Evolutionary conservation across 2,113 vertebrate genomes (phyloP).

Genomic region (Rissa tridactyla): DNA sequence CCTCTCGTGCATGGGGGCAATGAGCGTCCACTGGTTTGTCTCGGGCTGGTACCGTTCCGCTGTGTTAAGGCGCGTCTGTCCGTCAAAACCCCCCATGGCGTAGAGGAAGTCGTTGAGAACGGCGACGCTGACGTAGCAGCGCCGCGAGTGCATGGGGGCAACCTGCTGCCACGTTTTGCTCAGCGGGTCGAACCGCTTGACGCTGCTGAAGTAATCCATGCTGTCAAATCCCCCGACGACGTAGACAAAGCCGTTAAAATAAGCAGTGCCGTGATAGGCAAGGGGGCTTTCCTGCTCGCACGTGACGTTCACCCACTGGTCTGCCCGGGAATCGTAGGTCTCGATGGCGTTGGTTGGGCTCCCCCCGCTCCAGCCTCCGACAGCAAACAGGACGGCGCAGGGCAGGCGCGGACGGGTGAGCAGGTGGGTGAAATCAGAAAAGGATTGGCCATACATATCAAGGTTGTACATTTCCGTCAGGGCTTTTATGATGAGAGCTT

Average conservation of each 20-base stretch:
- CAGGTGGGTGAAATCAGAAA: slow-evolving; percentile 45
- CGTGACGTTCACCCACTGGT: slow-evolving; percentile 79
- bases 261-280: slow-evolving; percentile 77
- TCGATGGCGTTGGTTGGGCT: slow-evolving; percentile 79
- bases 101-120: slow-evolving; percentile 73
- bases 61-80: slow-evolving; percentile 76
- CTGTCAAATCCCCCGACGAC: slow-evolving; percentile 81
- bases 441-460: slow-evolving; percentile 61
- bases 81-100: slow-evolving; percentile 86
- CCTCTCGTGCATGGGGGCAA: slow-evolving; percentile 79
- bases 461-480: slow-evolving; percentile 77
- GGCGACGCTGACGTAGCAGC: slow-evolving; percentile 81
- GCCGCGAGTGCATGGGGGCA: slow-evolving; percentile 80
- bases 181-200: slow-evolving; percentile 77
- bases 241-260: slow-evolving; percentile 79
- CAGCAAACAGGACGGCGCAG: slow-evolving; percentile 75
- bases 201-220: slow-evolving; percentile 76
- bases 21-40: slow-evolving; percentile 83
- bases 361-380: slow-evolving; percentile 81
- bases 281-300: slow-evolving; percentile 70
- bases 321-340: slow-evolving; percentile 75
- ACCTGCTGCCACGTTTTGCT: slow-evolving; percentile 79
- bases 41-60: slow-evolving; percentile 78
- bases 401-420: slow-evolving; percentile 81
- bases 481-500: slow-evolving; percentile 68